Conservation (phyloP, 2,797 vertebrate genomes). For the Carcharodon carcharias region DNA sequence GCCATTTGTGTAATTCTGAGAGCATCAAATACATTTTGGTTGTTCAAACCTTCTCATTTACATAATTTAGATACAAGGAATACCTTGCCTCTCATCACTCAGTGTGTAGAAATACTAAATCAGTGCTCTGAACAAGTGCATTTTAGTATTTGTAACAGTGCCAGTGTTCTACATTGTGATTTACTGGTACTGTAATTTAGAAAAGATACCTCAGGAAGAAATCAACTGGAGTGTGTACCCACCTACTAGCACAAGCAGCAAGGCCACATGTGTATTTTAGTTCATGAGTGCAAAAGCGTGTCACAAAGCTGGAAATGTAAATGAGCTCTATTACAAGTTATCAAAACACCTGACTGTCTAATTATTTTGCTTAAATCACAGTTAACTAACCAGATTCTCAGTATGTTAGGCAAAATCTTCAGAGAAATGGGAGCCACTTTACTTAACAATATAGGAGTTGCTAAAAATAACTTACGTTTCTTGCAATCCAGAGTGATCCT, state of each 20-base stretch:
- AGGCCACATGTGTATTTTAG: neutral
- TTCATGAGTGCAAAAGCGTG: neutral
- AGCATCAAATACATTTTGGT: neutral
- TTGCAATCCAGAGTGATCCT: neutral
- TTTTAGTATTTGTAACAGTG: neutral
- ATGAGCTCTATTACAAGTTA: neutral
- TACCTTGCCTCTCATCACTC: neutral
- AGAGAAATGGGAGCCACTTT: neutral
- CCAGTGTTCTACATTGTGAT: neutral
- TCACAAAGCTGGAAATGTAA: conserved; percentile 15
- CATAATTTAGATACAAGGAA: neutral
- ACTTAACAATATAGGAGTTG: neutral
- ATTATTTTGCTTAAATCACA: neutral
- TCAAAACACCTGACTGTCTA: neutral
- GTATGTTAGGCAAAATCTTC: neutral
- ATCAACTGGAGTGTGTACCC: neutral
- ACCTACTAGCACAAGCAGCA: neutral
- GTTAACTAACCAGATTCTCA: neutral
- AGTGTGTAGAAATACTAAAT: neutral
- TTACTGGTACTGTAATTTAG: neutral
- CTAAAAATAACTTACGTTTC: neutral
- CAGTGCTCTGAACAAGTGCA: neutral
- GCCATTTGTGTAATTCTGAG: neutral
- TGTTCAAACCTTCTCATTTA: neutral
- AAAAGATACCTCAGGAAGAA: neutral